Evolutionary conservation across 2,113 vertebrate species (phyloP), one percentile per base, ranked within the genome.

Genomic region (Tamias sibiricus): DNA sequence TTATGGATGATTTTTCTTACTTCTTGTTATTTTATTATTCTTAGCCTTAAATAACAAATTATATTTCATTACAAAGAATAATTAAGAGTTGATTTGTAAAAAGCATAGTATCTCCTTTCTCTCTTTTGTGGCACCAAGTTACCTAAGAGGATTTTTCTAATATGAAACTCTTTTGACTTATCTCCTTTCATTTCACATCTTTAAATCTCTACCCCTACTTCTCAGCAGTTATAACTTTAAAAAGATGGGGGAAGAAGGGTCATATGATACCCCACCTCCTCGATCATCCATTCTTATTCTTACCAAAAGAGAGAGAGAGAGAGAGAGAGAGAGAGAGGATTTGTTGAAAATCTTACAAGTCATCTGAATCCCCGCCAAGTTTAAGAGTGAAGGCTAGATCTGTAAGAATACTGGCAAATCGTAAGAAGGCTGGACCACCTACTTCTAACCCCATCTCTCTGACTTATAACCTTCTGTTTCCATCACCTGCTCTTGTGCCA

Each of bases 401-500:
- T 57, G 4, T 6, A 66, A 90, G 37, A 17, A 35, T 8, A 24
- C 13, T n/a, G 32, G 44, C 47, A 20, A 40, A 28, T 24, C 17
- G 11, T 24, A 19, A 57, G 28, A 10, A 30, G 3, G 12, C 17
- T 20, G 1, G 0, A 22, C 10, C 9, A 47, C 4, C 30, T 24
- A 1, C 4, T 3, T 30, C 9, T 12, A 6, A 28, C 14, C 37
- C 19, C 6, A 30, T 24, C 22, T 2, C 66, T 68, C 54, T 40
- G 12, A 87, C 4, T 62, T 12, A 57, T 26, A 52, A 1, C 24
- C 11, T 16, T 1, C 40, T 68, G 16, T 44, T 17, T 19, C n/a
- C 8, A 0, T 12, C 32, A 24, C 19, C 40, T 72, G 8, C 9
- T 37, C 1, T 68, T 28, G 47, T 37, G 12, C 11, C 28, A 40